Conservation (phyloP, 2,888 invertebrate genomes). For the Morinoia aosen region DNA sequence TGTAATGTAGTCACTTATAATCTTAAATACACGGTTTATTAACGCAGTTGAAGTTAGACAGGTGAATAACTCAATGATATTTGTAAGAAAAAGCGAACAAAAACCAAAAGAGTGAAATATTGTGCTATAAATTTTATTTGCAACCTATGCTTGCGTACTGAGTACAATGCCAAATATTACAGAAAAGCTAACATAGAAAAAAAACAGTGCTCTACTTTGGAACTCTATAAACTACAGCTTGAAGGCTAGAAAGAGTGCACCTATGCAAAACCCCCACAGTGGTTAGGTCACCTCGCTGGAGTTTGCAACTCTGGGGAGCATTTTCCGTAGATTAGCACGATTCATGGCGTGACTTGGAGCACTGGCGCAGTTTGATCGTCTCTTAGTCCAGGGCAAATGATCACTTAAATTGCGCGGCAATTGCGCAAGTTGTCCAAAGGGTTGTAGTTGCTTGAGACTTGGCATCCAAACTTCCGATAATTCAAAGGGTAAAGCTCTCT, state of each 20-base stretch:
- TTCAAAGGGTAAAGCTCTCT: not conserved
- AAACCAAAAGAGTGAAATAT: not conserved
- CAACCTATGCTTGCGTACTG: not conserved
- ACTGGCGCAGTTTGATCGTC: not conserved
- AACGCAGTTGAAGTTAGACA: no score
- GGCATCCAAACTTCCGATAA: not conserved
- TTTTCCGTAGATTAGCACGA: not conserved
- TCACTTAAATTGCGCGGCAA: conserved; percentile 26
- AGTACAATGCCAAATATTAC: not conserved
- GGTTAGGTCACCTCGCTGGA: not conserved
- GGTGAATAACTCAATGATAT: not conserved
- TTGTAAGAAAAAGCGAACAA: not conserved
- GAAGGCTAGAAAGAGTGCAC: not conserved
- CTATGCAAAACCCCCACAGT: not conserved
- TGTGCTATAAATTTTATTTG: not conserved
- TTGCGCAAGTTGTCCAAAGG: conserved; percentile 25
- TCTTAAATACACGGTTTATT: no score
- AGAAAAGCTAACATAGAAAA: not conserved
- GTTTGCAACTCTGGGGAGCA: not conserved
- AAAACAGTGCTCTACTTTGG: not conserved
- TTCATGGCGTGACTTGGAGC: conserved; percentile 13
- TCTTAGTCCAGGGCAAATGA: not conserved
- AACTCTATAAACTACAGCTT: not conserved
- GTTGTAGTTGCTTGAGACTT: conserved; percentile 22
- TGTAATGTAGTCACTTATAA: no score